Evolutionary conservation across 53 echinoderm and acorn worm genomes (phyloP).

Genomic region (Henricia sp.): DNA sequence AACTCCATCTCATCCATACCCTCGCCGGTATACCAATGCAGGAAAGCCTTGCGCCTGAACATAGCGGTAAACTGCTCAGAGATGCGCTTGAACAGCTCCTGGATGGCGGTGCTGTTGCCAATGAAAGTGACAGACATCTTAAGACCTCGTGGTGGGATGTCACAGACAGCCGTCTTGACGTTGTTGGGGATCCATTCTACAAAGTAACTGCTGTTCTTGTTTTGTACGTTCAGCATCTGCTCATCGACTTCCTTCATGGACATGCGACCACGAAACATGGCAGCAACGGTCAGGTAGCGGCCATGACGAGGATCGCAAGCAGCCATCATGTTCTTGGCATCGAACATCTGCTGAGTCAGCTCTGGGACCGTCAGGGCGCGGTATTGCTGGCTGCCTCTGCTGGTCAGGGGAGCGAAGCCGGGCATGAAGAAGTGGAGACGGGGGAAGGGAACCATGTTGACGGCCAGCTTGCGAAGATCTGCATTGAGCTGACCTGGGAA

Average conservation of each 20-base stretch:
- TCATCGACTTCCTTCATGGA: slow-evolving; percentile 99
- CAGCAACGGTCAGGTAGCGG: slow-evolving; percentile 92
- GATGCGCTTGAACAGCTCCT: slow-evolving; percentile 92
- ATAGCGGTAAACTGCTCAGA: slow-evolving; percentile 96
- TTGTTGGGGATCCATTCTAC: slow-evolving; percentile 99
- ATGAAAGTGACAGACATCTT: slow-evolving; percentile 90
- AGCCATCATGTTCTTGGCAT: slow-evolving; percentile 99
- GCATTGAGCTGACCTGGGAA: slow-evolving; percentile 99
- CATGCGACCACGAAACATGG: slow-evolving; percentile 98
- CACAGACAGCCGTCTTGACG: slow-evolving; percentile 94
- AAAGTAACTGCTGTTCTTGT: slow-evolving; percentile 99
- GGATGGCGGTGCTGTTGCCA: slow-evolving; percentile 94
- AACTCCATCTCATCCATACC: slow-evolving; percentile 97
- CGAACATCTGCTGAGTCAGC: slow-evolving; percentile 97
- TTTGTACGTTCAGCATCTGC: slow-evolving; percentile 98
- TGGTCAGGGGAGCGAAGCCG: slow-evolving; percentile 96
- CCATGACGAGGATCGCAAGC: slow-evolving; percentile 97
- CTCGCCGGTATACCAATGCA: slow-evolving; percentile 95
- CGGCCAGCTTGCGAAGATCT: slow-evolving; percentile 95
- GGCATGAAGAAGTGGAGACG: slow-evolving; percentile 99
- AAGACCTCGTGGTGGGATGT: slow-evolving; percentile 87
- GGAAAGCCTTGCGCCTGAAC: slow-evolving; percentile 91
- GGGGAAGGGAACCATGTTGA: slow-evolving; percentile 99
- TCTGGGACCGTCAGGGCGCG: slow-evolving; percentile 93
- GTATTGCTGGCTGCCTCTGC: slow-evolving; percentile 96